phyloP scores from a whole-genome alignment of 2,888 invertebrate genomes.

The Euzophera pinguis region DNA sequence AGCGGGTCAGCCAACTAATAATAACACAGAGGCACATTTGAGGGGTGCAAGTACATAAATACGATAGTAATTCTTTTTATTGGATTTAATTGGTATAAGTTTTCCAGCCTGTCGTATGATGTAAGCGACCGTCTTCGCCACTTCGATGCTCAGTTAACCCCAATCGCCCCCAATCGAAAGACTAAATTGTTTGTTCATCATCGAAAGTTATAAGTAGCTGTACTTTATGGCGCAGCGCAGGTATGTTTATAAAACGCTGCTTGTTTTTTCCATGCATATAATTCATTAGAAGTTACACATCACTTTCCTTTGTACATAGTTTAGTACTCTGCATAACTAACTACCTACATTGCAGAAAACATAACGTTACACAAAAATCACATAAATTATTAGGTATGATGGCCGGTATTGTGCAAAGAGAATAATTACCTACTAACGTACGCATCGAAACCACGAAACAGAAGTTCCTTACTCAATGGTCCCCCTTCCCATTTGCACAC shows the following conservation, averaged over 20 bases:
- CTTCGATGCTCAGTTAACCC: constrained; percentile 72
- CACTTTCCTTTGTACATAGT: too few species aligned
- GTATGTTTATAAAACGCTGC: background rate
- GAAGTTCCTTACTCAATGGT: too few species aligned
- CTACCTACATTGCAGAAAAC: too few species aligned
- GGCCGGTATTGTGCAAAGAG: too few species aligned
- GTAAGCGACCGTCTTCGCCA: constrained; percentile 51
- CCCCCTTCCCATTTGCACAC: too few species aligned
- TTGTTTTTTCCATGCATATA: too few species aligned
- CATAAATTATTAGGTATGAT: too few species aligned
- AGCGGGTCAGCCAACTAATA: background rate
- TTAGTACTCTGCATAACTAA: too few species aligned
- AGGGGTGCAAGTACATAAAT: background rate
- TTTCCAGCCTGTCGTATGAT: constrained; percentile 56
- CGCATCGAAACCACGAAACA: too few species aligned
- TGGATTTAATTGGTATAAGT: constrained; percentile 57
- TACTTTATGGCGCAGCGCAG: background rate
- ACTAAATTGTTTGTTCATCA: constrained; percentile 70
- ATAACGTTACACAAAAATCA: too few species aligned
- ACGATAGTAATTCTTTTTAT: constrained; percentile 32
- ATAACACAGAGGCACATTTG: background rate
- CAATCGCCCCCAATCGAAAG: constrained; percentile 78
- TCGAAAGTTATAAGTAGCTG: constrained; percentile 13
- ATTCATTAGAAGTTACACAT: too few species aligned
- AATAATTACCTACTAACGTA: too few species aligned